A percentile compares a stretch with the other conserved stretches of the same genome.
These are phyloP conservation scores for Zalophus californianus DNA, from an alignment of 2,797 vertebrate species.

Conservation along the genomic window DNA sequence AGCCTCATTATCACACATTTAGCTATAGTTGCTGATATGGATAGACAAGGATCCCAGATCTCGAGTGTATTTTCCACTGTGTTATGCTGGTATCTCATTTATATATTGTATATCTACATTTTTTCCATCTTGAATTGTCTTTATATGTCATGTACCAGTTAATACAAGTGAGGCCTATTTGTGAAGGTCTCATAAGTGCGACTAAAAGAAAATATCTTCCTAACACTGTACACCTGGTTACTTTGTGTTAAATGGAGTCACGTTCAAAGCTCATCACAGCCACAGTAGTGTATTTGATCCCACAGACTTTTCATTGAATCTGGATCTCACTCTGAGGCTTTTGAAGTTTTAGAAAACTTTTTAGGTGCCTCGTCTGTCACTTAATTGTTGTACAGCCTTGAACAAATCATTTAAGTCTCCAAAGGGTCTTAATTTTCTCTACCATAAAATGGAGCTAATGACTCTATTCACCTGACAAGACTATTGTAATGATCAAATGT, in stretches of 20 bases:
- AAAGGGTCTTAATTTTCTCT: not conserved
- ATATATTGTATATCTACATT: not conserved
- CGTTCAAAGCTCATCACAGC: not conserved
- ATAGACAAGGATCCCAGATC: not conserved
- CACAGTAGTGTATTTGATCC: not conserved
- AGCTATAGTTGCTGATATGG: not conserved
- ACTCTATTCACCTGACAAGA: not conserved
- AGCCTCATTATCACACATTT: not conserved
- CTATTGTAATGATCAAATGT: not conserved
- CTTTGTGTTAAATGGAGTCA: not conserved
- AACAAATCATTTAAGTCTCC: not conserved
- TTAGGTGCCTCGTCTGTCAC: not conserved
- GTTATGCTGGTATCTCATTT: not conserved
- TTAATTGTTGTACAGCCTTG: not conserved
- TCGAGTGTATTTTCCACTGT: not conserved
- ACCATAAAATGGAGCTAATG: not conserved
- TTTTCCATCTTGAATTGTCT: not conserved
- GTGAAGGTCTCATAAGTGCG: not conserved
- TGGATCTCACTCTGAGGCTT: not conserved
- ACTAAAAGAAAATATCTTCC: not conserved
- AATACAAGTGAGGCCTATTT: not conserved
- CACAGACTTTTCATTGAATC: not conserved
- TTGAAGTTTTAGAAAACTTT: slow-evolving; percentile 4
- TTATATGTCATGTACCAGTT: not conserved
- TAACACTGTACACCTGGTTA: not conserved